These are phyloP conservation scores for Drosophila sordidula DNA, from an alignment of 2,888 invertebrate species.

Conservation along the genomic window DNA sequence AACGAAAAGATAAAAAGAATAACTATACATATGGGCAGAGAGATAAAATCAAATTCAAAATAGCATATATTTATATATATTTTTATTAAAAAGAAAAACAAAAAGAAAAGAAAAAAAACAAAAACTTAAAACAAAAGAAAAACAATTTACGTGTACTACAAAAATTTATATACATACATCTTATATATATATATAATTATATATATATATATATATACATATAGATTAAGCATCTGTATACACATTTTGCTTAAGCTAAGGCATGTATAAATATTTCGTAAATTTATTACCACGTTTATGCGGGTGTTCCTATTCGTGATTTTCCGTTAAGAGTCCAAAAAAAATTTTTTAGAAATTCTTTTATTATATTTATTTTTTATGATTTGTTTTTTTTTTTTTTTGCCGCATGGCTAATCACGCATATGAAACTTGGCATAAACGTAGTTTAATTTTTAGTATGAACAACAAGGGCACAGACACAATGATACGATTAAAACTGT, in stretches of 20 bases:
- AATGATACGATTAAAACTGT: constrained; percentile 7
- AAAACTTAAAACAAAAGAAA: constrained; percentile 48
- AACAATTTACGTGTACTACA: constrained; percentile 70
- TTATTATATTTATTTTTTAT: background rate
- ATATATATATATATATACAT: constrained; percentile 42
- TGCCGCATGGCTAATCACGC: constrained; percentile 27
- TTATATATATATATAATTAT: constrained; percentile 60
- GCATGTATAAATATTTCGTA: constrained; percentile 62
- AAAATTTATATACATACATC: constrained; percentile 65
- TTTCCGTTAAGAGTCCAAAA: constrained; percentile 16
- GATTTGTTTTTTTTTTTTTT: background rate
- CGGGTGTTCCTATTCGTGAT: constrained; percentile 52
- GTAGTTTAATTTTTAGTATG: constrained; percentile 36
- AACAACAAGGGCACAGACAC: constrained; percentile 44
- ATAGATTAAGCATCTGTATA: constrained; percentile 48
- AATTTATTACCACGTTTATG: constrained; percentile 51
- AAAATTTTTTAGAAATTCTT: constrained; percentile 11
- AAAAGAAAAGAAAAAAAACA: constrained; percentile 55
- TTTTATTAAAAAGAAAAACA: constrained; percentile 68
- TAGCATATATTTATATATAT: constrained; percentile 80
- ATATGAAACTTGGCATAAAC: constrained; percentile 47
- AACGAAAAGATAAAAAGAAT: constrained; percentile 42
- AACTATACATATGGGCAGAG: constrained; percentile 79
- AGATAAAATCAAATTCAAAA: constrained; percentile 79
- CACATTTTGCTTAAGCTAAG: constrained; percentile 61